Evolutionary conservation across 2,797 vertebrate species (phyloP).

Genomic region (Labeo calbasu): DNA sequence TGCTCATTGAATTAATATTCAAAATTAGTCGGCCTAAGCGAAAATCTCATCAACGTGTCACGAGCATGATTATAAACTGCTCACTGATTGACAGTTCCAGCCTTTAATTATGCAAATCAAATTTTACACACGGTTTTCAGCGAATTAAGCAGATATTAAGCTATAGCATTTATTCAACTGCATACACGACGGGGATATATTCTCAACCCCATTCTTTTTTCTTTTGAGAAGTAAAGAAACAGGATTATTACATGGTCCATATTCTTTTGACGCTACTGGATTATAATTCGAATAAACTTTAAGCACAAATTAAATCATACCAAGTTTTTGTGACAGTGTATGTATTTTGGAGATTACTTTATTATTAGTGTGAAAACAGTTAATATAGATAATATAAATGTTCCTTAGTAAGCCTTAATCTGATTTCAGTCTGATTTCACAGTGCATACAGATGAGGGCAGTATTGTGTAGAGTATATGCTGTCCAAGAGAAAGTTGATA

Average conservation of each 20-base stretch:
- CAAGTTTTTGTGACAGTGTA: background rate
- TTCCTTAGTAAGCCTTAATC: background rate
- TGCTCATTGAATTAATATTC: constrained; percentile 34
- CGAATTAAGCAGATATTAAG: constrained; percentile 28
- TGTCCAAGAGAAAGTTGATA: background rate
- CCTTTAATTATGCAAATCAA: constrained; percentile 43
- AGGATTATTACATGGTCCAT: background rate
- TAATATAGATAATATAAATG: background rate
- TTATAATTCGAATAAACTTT: background rate
- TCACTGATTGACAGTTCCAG: constrained; percentile 22
- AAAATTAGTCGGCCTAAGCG: constrained; percentile 34
- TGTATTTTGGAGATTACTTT: background rate
- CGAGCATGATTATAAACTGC: constrained; percentile 15
- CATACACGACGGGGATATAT: background rate
- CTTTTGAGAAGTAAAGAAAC: background rate
- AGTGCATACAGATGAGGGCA: constrained; percentile 52
- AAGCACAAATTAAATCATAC: background rate
- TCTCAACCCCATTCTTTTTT: background rate
- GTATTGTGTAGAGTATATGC: constrained; percentile 34
- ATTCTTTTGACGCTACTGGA: background rate
- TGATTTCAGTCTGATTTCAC: constrained; percentile 23
- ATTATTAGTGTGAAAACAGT: background rate
- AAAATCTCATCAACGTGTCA: constrained; percentile 39
- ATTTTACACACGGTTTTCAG: constrained; percentile 12
- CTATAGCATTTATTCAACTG: background rate